Conservation (phyloP, 2,113 vertebrate genomes). For the Sitta europaea region DNA sequence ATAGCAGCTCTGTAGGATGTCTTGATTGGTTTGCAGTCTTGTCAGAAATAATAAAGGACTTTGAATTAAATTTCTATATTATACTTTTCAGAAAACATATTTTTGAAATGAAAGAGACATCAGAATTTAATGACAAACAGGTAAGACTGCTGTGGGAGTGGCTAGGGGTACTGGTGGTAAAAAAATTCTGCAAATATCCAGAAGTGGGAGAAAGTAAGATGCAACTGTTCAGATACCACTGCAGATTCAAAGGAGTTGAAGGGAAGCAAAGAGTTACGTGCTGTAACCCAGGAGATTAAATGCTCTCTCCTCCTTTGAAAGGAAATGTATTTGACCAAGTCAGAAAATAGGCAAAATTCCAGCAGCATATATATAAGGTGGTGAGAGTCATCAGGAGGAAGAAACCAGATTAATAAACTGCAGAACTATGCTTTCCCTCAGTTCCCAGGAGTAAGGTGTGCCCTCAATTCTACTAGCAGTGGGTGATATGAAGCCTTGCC, state of each 20-base stretch:
- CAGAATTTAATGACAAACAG: background rate
- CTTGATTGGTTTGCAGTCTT: background rate
- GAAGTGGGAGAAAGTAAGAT: background rate
- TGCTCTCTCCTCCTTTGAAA: background rate
- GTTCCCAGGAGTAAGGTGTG: background rate
- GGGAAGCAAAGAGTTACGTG: background rate
- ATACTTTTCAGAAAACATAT: background rate
- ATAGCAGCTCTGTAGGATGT: background rate
- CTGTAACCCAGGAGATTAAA: background rate
- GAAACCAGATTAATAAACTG: background rate
- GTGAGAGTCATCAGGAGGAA: background rate
- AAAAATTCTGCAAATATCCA: background rate
- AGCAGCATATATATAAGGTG: background rate
- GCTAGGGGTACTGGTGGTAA: background rate
- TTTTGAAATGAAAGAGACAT: background rate
- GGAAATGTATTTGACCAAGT: background rate
- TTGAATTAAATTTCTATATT: background rate
- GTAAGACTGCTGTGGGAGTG: background rate
- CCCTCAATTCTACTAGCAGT: background rate
- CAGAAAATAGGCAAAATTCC: background rate
- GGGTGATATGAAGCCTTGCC: background rate
- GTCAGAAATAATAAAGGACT: background rate
- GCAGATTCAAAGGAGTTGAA: background rate
- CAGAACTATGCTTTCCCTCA: background rate
- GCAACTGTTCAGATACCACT: background rate